phyloP scores from a whole-genome alignment of 2,888 invertebrate species.

The Lamellibrachia satsuma region DNA sequence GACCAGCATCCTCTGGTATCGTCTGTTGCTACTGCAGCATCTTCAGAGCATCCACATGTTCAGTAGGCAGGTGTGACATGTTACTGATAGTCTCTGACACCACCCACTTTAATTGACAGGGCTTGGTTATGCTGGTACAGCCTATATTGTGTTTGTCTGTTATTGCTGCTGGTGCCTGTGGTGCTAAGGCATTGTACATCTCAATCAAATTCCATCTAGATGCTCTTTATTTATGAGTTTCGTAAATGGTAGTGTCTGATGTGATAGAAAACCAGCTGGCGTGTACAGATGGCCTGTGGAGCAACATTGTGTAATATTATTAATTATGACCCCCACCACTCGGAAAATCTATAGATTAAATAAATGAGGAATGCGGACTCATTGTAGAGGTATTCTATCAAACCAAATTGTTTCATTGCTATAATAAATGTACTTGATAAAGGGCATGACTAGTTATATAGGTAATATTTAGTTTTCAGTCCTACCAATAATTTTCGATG shows the following conservation, averaged over 20 bases:
- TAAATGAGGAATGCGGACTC: background rate
- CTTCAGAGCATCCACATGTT: background rate
- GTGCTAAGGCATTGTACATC: background rate
- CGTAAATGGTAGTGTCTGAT: background rate
- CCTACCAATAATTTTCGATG: no score
- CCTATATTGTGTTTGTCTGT: background rate
- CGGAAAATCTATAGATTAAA: background rate
- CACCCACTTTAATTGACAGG: background rate
- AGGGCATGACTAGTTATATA: no score
- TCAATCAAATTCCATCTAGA: background rate
- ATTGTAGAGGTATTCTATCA: background rate
- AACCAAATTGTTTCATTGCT: no score
- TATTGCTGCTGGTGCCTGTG: background rate
- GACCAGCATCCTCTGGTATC: background rate
- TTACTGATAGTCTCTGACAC: conserved; percentile 5
- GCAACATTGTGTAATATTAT: background rate
- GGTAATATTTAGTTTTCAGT: no score
- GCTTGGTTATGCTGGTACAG: background rate
- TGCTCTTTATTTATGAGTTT: background rate
- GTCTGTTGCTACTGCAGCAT: background rate
- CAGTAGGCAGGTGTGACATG: background rate
- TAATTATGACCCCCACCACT: background rate
- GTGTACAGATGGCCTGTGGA: background rate
- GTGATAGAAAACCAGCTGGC: no score
- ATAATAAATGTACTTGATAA: no score